Evolutionary conservation across 2,888 invertebrate genomes (phyloP), one percentile per base, ranked within the genome.

Genomic region (Synanthedon tipuliformis): DNA sequence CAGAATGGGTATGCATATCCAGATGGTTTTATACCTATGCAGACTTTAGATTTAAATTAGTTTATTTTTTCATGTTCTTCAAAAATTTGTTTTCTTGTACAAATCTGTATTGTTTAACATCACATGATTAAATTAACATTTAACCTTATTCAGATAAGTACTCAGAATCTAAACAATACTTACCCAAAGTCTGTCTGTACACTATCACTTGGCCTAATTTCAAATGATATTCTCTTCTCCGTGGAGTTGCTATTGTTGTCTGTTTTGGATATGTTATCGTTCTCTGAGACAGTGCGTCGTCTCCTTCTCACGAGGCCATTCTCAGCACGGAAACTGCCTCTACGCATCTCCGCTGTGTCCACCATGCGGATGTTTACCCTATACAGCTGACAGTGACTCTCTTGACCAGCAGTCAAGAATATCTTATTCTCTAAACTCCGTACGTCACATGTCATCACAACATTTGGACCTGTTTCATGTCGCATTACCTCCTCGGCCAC

Each of bases 401-500:
- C 97, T 80, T 96, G 95, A 0, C 98, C 98, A 8, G 96, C 96
- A 1, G 95, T 94, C 52, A 97, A 81, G 78, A 93, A 93, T 12
- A 92, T 93, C 66, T 91, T 90, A 64, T 94, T 93, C 49, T 92
- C 92, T 60, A 91, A 89, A 61, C 90, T 92, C 56, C 90, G 90
- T 4, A 94, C 91, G 0, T 94, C 91, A 73, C 95, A 94, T 70
- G 96, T 97, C 97, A 97, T 97, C 0, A 97, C 95, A 51, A 96
- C 95, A 69, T 92, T 94, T 0, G 92, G 91, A 2, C 95, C 95
- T 1, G 97, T 96, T 78, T 96, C 96, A 72, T 96, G 94, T 53
- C 96, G 90, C 71, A 94, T 92, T 54, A 97, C 93, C 86, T 96
- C 96, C 76, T 95, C 94, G 0, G 95, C 95, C 54, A 94, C 89